Evolutionary conservation across 2,797 vertebrate genomes (phyloP).

Genomic region (Denticeps clupeoides): DNA sequence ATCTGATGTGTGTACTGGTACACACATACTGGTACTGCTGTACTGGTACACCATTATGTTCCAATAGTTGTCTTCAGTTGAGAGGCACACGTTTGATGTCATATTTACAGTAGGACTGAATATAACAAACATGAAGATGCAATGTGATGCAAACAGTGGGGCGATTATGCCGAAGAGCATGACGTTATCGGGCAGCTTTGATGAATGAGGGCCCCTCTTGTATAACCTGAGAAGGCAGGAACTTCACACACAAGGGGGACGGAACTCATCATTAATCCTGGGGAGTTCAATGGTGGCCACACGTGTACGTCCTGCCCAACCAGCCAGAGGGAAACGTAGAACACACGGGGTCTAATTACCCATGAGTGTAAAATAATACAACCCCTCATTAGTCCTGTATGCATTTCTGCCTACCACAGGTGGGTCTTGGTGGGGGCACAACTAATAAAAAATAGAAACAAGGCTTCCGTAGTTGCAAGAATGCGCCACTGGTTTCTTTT

Average conservation of each 20-base stretch:
- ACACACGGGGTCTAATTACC: conserved; percentile 55
- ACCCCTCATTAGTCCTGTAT: no score
- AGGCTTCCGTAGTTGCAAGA: conserved; percentile 51
- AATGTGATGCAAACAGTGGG: conserved; percentile 53
- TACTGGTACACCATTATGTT: not conserved
- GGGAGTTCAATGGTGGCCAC: no score
- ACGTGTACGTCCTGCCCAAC: no score
- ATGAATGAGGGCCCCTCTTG: conserved; percentile 28
- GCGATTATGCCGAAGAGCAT: conserved; percentile 8
- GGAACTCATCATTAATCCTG: no score
- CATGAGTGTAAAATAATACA: conserved; percentile 36
- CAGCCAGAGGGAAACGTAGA: no score
- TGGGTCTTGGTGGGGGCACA: conserved; percentile 37
- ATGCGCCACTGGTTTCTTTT: conserved; percentile 46
- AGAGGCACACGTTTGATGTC: no score
- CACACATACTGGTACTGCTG: not conserved
- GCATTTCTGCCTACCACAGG: no score
- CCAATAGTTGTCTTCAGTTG: not conserved
- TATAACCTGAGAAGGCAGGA: no score
- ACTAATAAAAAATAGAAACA: conserved; percentile 47
- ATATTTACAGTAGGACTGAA: no score
- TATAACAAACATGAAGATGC: no score
- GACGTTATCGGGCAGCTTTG: conserved; percentile 21
- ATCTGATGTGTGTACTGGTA: not conserved
- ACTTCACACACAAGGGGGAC: no score